Evolutionary conservation across 2,797 vertebrate species (phyloP), one percentile per base, ranked within the genome.

Genomic region (Leptoclinus maculatus): DNA sequence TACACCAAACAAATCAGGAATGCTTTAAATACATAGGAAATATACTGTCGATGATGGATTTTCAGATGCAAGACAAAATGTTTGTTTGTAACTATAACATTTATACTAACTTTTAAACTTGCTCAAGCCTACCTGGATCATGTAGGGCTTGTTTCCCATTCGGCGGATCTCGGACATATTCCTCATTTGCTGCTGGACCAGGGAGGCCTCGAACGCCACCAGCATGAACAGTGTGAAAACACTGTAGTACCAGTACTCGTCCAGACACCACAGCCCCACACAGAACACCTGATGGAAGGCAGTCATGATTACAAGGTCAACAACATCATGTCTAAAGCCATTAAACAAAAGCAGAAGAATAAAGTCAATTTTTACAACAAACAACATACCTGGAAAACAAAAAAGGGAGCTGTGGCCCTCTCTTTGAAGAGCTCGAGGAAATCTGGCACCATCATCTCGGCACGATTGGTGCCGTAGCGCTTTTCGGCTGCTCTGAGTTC

Each of bases 161-260:
- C 96, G 96, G 0, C 97, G 95, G 77, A 99, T 99, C 85, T 99
- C 98, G 0, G 97, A 96, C 96, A 99, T 97, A 92, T 99, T 99
- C 58, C 97, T 95, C 95, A 99, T 96, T 88, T 99, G 98, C 84
- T 99, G 98, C 90, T 99, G 98, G 57, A 99, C 98, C 71, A 99
- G 92, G 0, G 98, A 99, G 0, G 98, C 98, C 88, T 99, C 98
- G 0, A 99, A 99, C 0, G 98, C 98, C 83, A 99, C 98, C 78
- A 99, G 88, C 98, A 99, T 99, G 93, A 98, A 98, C 3, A 99
- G 96, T 0, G 98, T 99, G 90, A 99, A 99, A 60, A 99, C 96
- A 0, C 98, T 99, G 95, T 99, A 99, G 87, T 99, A 99, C 98
- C 98, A 99, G 71, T 99, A 99, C 70, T 99, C 98, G 0, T 99